A percentile compares a stretch with the other conserved stretches of the same genome.
Evolutionary conservation across 2,113 vertebrate species (phyloP).

Genomic region (Tyrannus savana): DNA sequence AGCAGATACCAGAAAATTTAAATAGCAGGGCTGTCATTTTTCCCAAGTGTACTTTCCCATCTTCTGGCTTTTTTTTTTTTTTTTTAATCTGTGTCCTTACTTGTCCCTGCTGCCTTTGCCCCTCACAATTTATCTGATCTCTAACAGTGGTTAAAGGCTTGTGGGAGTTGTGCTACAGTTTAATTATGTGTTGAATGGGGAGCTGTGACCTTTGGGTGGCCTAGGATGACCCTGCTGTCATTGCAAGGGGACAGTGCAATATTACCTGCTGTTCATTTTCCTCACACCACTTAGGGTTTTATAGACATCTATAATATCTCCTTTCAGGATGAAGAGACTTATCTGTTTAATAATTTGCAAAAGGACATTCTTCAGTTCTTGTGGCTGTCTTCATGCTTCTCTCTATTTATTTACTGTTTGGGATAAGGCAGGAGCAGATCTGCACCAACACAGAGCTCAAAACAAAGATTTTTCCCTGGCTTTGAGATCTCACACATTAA

Average conservation of each 20-base stretch:
- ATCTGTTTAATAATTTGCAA: background rate
- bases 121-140: background rate
- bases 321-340: background rate
- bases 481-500: background rate
- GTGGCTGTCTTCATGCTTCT: background rate
- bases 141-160: background rate
- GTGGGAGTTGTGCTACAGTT: background rate
- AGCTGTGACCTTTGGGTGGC: background rate
- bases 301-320: background rate
- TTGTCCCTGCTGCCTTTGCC: background rate
- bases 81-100: background rate
- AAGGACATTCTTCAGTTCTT: fast-evolving
- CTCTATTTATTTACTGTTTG: background rate
- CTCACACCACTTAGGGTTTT: background rate
- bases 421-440: background rate
- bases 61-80: background rate
- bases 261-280: background rate
- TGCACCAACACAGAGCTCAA: background rate
- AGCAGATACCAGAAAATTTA: background rate
- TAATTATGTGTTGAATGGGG: background rate
- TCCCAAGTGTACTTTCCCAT: background rate
- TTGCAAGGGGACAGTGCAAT: background rate
- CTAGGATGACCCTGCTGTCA: background rate
- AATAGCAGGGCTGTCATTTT: background rate
- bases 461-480: background rate